Conservation (phyloP, 2,113 vertebrate genomes). For the Rostratula benghalensis region DNA sequence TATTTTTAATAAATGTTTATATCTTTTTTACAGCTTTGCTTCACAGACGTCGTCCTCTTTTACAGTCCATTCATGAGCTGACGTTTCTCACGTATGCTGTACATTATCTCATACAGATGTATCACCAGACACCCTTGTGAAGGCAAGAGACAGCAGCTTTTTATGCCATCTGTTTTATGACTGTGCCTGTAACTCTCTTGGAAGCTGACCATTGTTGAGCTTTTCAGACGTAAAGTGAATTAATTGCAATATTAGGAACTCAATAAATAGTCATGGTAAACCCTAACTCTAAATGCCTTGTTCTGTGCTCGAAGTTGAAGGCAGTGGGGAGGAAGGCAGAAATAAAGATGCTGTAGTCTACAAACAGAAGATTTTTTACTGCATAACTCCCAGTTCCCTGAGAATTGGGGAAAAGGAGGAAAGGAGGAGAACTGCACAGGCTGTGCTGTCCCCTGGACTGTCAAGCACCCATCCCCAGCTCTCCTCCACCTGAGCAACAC, state of each 20-base stretch:
- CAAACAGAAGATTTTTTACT: not conserved
- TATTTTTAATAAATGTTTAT: too few relatives aligned
- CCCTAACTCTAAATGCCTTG: not conserved
- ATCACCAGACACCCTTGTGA: not conserved
- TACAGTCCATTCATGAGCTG: too few relatives aligned
- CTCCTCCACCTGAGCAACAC: not conserved
- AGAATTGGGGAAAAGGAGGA: not conserved
- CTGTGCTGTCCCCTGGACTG: not conserved
- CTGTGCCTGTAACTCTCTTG: not conserved
- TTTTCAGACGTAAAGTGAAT: not conserved
- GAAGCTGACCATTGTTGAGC: not conserved
- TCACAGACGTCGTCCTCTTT: too few relatives aligned
- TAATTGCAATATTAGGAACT: not conserved
- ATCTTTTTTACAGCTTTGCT: too few relatives aligned
- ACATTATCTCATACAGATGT: too few relatives aligned
- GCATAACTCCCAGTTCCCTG: rapidly evolving
- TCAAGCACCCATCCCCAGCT: not conserved
- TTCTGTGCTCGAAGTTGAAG: not conserved
- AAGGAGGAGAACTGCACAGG: not conserved
- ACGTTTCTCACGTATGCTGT: rapidly evolving
- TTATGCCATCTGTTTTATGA: not conserved
- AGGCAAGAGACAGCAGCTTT: not conserved
- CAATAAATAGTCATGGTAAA: slow-evolving; percentile 11
- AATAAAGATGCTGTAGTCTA: not conserved
- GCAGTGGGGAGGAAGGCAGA: not conserved